Evolutionary conservation across 2,797 vertebrate genomes (phyloP), one percentile per base, ranked within the genome.

Genomic region (Danio choprae): DNA sequence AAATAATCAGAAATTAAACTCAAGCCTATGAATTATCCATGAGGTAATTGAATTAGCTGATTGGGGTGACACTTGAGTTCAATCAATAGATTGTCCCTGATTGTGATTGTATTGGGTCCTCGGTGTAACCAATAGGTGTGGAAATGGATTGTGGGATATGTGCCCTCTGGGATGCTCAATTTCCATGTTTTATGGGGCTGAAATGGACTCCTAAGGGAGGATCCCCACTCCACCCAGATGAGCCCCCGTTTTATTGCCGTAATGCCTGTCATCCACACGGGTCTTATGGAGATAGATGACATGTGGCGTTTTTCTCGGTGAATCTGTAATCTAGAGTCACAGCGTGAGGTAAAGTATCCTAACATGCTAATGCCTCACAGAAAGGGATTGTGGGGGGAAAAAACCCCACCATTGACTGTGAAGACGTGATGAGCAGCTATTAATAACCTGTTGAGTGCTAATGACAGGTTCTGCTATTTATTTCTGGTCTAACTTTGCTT

Each of bases 231-330:
- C 79, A 72, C 51, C 44, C 73, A 77, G 84, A 78, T 50, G 68
- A 63, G 59, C 58, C 51, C 46, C 56, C n/a, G 63, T 65, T 77
- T 83, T 81, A 80, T 78, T 63, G 53, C 60, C 4, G 38, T 74
- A 7, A 65, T 67, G 72, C 48, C 58, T 78, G 78, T 81, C 74
- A 70, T 41, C 29, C 51, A 51, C 22, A 13, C 22, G 2, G 20
- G 41, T 18, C 22, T 81, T 67, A 81, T 77, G 64, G 59, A 85
- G 81, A 83, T 71, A 13, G 64, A 73, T 60, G 15, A 62, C 51
- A 20, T 51, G 18, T 40, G 60, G 44, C 4, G 29, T 12, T 71
- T 55, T 62, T 58, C 67, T 72, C 41, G 1, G 48, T 69, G 80
- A 46, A 75, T 41, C 80, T 76, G 51, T 77, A 77, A 77, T 77